phyloP scores from a whole-genome alignment of 2,113 vertebrate species.

The Elgaria multicarinata region DNA sequence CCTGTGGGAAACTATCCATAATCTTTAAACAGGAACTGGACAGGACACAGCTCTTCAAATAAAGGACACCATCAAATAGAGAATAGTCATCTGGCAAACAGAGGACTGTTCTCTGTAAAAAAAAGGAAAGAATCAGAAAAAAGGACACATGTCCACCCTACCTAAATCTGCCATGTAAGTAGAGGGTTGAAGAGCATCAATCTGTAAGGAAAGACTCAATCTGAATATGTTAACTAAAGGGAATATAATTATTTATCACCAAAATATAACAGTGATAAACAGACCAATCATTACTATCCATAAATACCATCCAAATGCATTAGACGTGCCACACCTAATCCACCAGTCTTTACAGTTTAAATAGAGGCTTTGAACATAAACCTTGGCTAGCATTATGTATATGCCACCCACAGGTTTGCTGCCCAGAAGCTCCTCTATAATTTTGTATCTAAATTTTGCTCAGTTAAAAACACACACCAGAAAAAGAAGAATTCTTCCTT shows the following conservation, averaged over 20 bases:
- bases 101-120: too few relatives aligned
- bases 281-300: neutral
- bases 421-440: conserved; percentile 7
- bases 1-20: too few relatives aligned
- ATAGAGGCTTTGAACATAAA: neutral
- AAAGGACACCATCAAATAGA: too few relatives aligned
- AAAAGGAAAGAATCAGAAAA: too few relatives aligned
- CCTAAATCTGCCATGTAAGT: neutral
- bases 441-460: conserved; percentile 15
- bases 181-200: too few relatives aligned
- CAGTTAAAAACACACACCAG: neutral
- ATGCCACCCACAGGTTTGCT: neutral
- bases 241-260: neutral
- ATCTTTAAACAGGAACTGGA: too few relatives aligned
- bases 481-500: neutral
- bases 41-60: too few relatives aligned
- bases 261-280: neutral
- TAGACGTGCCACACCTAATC: neutral
- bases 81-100: too few relatives aligned
- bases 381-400: neutral
- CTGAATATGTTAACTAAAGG: neutral
- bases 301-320: neutral
- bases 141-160: neutral
- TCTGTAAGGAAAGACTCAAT: neutral
- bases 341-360: neutral